Evolutionary conservation across 2,888 invertebrate genomes (phyloP), one percentile per base, ranked within the genome.

Genomic region (Chalcis sispes): DNA sequence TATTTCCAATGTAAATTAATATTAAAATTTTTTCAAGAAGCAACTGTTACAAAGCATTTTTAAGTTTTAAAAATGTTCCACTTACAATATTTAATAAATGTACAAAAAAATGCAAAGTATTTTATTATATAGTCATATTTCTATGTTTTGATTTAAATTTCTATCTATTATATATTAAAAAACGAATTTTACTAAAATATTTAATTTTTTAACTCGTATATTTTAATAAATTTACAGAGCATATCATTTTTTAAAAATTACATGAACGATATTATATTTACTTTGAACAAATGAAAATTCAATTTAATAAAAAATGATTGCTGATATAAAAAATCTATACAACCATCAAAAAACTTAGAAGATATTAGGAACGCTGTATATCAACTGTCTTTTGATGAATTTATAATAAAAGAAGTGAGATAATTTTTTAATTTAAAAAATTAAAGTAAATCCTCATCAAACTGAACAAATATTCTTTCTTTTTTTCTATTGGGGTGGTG

Each of bases 401-500:
- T 56, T 27, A 20, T 23, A 48, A 58, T 62, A 29, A 52, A 32
- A 67, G 18, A 66, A 71, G 52, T 54, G 27, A 69, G 50, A 67
- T 50, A 36, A 69, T 69, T 69, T 29, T 42, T 64, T 72, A 5
- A 23, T 54, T 18, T 13, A 52, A 58, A n/a, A 67, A 50, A 62
- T 29, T 58, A 29, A 7, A 54, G 66, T n/a, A n/a, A n/a, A 32
- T 15, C 23, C 8, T 62, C 50, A 42, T 59, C 48, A 54, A 61
- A 58, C 59, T 32, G 32, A 15, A 20, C 15, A 42, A 25, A 32
- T 64, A 72, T 13, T 58, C 27, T 36, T 58, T n/a, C 20, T 72
- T n/a, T 77, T 80, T 48, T 52, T 40, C 83, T 92, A 93, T 87
- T 94, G 93, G 36, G 93, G 91, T 64, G 95, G 94, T 77, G 95